These are phyloP conservation scores for Ceyx erithaca DNA, from an alignment of 2,797 vertebrate species.

Conservation along the genomic window DNA sequence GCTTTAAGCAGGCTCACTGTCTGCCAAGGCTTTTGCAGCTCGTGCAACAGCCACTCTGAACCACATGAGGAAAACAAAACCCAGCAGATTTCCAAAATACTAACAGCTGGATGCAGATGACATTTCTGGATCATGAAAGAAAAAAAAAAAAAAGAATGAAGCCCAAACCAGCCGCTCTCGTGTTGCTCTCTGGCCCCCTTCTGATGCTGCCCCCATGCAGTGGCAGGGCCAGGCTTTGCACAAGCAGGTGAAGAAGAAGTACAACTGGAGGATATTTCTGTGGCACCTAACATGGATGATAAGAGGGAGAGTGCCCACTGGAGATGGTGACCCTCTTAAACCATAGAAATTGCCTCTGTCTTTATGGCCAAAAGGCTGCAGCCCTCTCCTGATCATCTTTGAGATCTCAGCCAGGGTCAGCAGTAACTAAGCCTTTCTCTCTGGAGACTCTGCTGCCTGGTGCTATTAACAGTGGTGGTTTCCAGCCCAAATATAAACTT, in stretches of 20 bases:
- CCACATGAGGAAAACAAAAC: slow-evolving; percentile 4
- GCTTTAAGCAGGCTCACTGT: neutral
- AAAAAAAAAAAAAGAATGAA: neutral
- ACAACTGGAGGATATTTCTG: neutral
- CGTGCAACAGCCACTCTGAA: slow-evolving; percentile 17
- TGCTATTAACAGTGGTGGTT: neutral
- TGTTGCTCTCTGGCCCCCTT: neutral
- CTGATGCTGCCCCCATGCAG: neutral
- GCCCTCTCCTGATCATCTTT: neutral
- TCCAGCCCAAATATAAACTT: neutral
- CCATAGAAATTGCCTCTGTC: neutral
- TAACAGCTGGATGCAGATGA: slow-evolving; percentile 65
- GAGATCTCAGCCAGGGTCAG: neutral
- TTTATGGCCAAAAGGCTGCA: neutral
- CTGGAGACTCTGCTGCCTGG: neutral
- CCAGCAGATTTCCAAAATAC: slow-evolving; percentile 33
- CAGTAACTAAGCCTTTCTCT: neutral
- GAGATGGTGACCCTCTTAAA: neutral
- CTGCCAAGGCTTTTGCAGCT: slow-evolving; percentile 33
- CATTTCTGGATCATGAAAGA: neutral
- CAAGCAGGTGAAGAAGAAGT: neutral
- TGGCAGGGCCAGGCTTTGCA: neutral
- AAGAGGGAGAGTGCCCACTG: neutral
- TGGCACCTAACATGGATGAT: neutral
- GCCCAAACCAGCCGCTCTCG: neutral